A percentile compares a stretch with the other conserved stretches of the same genome.
These are phyloP conservation scores for Labia minor DNA, from an alignment of 2,888 invertebrate genomes.

Conservation along the genomic window DNA sequence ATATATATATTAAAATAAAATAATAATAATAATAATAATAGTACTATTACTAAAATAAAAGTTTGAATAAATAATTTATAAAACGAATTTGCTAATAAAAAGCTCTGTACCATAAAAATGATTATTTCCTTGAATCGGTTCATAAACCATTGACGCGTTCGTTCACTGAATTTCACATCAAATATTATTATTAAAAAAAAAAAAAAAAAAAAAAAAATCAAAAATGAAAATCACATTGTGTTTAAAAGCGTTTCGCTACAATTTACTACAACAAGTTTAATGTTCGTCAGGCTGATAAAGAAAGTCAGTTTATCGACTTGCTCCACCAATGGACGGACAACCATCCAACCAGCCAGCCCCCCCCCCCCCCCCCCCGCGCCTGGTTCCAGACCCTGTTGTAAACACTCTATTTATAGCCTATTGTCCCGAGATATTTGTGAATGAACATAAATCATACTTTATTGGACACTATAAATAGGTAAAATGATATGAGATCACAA, in stretches of 20 bases:
- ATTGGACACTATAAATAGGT: neutral
- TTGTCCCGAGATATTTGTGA: neutral
- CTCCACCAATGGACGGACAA: neutral
- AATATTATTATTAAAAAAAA: too few species aligned
- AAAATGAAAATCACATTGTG: too few species aligned
- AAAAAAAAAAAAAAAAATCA: too few species aligned
- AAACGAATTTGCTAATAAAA: too few species aligned
- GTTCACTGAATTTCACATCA: too few species aligned
- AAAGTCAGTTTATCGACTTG: neutral
- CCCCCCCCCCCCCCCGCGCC: neutral
- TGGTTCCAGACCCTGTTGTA: neutral
- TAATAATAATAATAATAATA: too few species aligned
- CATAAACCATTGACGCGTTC: too few species aligned
- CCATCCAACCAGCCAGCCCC: neutral
- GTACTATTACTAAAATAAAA: too few species aligned
- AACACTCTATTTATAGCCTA: neutral
- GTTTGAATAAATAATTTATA: too few species aligned
- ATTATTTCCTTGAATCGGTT: too few species aligned
- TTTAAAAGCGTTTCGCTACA: neutral
- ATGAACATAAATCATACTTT: conserved; percentile 2
- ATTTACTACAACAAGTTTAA: conserved; percentile 6
- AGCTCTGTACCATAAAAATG: too few species aligned
- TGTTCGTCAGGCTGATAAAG: neutral
- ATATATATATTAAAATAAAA: too few species aligned
- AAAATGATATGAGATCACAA: neutral